Evolutionary conservation across 2,113 vertebrate species (phyloP).

Genomic region (Phoenicopterus ruber): DNA sequence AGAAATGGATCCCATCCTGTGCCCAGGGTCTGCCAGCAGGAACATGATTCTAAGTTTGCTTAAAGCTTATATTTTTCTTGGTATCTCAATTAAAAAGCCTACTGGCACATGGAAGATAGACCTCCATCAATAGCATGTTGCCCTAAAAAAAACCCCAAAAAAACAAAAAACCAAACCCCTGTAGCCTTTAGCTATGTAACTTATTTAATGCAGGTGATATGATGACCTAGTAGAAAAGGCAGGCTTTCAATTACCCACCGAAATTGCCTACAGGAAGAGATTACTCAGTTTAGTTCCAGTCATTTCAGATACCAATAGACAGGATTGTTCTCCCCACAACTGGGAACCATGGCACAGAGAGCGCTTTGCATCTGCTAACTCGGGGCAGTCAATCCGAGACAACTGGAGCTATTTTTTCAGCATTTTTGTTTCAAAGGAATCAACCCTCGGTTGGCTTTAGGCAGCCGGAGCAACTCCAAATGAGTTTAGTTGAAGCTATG

Average conservation of each 20-base stretch:
- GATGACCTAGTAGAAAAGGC: neutral
- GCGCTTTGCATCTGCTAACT: neutral
- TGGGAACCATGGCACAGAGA: neutral
- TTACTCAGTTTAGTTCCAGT: neutral
- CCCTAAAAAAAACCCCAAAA: neutral
- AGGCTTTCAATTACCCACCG: neutral
- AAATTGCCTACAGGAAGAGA: neutral
- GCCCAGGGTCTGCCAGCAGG: neutral
- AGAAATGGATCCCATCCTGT: neutral
- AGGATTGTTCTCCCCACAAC: neutral
- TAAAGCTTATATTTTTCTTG: neutral
- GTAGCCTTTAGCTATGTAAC: neutral
- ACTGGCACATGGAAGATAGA: neutral
- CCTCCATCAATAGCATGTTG: neutral
- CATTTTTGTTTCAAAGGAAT: neutral
- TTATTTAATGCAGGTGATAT: neutral
- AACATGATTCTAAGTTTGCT: neutral
- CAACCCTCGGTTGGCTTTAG: neutral
- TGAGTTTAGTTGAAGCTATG: neutral
- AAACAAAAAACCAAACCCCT: neutral
- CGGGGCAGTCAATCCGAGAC: neutral
- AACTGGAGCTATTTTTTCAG: neutral
- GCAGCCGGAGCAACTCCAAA: neutral
- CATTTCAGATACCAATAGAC: neutral
- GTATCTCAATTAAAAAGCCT: neutral